A percentile compares a stretch with the other conserved stretches of the same genome.
phyloP scores from a whole-genome alignment of 2,113 vertebrate species.

The Heterotilapia buettikoferi region DNA sequence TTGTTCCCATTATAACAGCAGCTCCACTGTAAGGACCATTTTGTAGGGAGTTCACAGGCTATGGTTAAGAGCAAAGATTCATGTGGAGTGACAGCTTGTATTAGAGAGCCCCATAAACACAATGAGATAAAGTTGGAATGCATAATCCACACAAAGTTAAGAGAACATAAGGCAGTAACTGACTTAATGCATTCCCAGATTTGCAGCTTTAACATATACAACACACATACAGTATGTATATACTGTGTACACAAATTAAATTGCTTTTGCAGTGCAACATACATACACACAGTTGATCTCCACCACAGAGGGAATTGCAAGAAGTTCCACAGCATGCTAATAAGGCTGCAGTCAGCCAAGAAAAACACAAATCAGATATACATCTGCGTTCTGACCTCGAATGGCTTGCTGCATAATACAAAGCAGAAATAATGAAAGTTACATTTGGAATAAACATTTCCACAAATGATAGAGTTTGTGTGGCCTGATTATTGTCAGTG shows the following conservation, averaged over 20 bases:
- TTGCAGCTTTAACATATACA: not conserved
- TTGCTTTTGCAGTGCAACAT: not conserved
- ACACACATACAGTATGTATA: not conserved
- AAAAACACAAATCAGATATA: constrained; percentile 42
- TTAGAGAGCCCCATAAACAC: not conserved
- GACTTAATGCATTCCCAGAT: constrained; percentile 10
- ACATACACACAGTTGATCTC: not conserved
- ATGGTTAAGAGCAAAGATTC: not conserved
- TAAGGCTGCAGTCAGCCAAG: constrained; percentile 24
- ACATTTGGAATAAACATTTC: constrained; percentile 37
- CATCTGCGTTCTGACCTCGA: constrained; percentile 30
- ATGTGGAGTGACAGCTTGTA: not conserved
- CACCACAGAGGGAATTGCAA: not conserved
- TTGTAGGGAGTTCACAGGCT: not conserved
- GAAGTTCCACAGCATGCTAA: constrained; percentile 41
- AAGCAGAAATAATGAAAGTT: constrained; percentile 36
- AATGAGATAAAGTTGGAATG: not conserved
- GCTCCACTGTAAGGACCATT: not conserved
- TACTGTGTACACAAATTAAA: constrained; percentile 8
- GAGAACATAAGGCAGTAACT: not conserved
- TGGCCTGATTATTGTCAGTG: not conserved
- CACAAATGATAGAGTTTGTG: constrained; percentile 20
- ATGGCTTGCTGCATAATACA: constrained; percentile 16
- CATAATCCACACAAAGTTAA: not conserved
- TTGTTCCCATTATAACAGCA: not conserved